Percentiles rank a stretch among this genome's conserved stretches.
Evolutionary conservation across 2,113 vertebrate species (phyloP).

Genomic region (Mandrillus leucophaeus): DNA sequence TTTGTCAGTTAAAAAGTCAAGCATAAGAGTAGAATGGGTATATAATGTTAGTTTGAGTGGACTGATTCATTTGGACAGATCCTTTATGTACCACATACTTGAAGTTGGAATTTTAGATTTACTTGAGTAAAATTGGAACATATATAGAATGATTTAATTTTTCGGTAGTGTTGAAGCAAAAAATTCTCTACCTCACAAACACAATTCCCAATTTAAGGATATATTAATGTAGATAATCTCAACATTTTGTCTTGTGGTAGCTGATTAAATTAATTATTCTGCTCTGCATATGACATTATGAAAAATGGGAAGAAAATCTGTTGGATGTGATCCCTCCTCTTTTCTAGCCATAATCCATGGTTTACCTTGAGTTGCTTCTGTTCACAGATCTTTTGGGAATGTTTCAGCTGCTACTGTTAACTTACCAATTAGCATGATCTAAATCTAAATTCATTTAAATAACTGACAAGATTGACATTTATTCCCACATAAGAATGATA

Average conservation of each 20-base stretch:
- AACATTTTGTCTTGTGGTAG: neutral
- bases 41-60: neutral
- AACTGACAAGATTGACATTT: neutral
- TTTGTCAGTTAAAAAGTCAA: neutral
- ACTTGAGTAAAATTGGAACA: neutral
- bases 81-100: neutral
- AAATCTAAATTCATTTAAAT: neutral
- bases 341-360: neutral
- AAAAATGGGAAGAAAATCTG: neutral
- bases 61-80: neutral
- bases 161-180: neutral
- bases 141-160: neutral
- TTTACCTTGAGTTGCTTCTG: neutral
- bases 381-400: neutral
- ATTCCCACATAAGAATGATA: accelerated
- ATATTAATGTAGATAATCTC: neutral
- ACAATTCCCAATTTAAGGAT: neutral
- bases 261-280: neutral
- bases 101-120: neutral
- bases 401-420: neutral
- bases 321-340: neutral
- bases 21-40: neutral
- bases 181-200: neutral
- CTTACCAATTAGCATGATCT: neutral
- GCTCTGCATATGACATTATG: neutral